Evolutionary conservation across 2,797 vertebrate genomes (phyloP), one percentile per base, ranked within the genome.

Genomic region (Thaleichthys pacificus): DNA sequence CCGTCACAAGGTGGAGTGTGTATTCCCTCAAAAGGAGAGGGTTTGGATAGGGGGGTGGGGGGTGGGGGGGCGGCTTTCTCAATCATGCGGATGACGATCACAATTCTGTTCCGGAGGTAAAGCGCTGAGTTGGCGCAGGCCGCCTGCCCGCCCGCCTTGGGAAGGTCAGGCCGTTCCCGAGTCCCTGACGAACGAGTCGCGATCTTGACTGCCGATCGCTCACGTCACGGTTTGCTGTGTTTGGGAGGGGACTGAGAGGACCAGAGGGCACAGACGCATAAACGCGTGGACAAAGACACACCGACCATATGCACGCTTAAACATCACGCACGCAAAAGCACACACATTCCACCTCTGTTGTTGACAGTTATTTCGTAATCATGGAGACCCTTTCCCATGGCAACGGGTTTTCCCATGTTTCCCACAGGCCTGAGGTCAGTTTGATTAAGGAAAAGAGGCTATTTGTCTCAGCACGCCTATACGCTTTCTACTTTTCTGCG

Each of bases 11-110:
- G 32, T 35, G 32, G 32, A 35, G 4, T 35, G 32, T 7, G 32
- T 5, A 35, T 7, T 35, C 32, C 1, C 83, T 96, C 82, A 96
- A 95, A 87, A 95, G 2, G 95, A 96, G 88, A 94, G 54, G 54
- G 21, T 19, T 17, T 9, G 4, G 21, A 57, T 5, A n/a, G 58
- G 58, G 65, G 4, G 21, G 21, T 5, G 7, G 58, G 58, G 65
- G 11, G 62, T 32, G 30, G 0, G 26, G 69, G 60, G 30, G 0
- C 22, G 69, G 60, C 69, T 9, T 74, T 78, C 74, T 78, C 87
- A 82, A 69, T 89, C 84, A 85, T 81, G 87, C 71, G 77, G 57
- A 68, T 82, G 86, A 89, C 54, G 51, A 54, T 77, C 75, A 75
- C 86, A 88, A 89, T 88, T 86, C 66, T 11, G 57, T 19, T 5